A percentile compares a stretch with the other conserved stretches of the same genome.
Conservation (phyloP, 2,113 vertebrate species). For the Alexandromys fortis region DNA sequence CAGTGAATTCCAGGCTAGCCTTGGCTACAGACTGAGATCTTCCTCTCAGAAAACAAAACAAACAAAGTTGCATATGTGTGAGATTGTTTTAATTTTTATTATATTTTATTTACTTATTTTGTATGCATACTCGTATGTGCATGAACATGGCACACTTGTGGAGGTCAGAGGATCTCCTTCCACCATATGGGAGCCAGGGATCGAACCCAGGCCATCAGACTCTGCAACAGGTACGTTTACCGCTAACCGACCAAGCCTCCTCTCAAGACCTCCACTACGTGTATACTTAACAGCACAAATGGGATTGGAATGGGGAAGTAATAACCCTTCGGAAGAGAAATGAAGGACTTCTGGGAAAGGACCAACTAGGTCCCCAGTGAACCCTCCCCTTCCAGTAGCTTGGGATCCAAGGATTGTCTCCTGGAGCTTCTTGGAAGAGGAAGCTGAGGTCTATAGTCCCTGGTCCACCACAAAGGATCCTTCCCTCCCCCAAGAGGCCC, state of each 20-base stretch:
- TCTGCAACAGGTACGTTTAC: background rate
- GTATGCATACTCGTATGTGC: background rate
- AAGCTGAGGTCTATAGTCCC: background rate
- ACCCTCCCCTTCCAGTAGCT: background rate
- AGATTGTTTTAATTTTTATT: background rate
- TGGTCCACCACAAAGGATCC: background rate
- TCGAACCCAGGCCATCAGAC: background rate
- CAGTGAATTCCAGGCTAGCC: background rate
- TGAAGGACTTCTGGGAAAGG: background rate
- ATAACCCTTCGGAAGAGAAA: background rate
- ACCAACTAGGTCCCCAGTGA: background rate
- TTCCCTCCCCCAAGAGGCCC: background rate
- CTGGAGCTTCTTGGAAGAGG: background rate
- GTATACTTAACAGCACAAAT: constrained; percentile 13
- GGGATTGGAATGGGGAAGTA: background rate
- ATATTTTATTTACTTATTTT: background rate
- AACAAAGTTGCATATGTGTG: background rate
- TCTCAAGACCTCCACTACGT: background rate
- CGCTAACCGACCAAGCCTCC: background rate
- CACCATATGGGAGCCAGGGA: background rate
- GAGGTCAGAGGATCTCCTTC: background rate
- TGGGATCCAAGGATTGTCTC: background rate
- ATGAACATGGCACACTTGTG: background rate
- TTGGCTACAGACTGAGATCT: background rate
- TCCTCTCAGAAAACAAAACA: background rate